Base-by-base conservation (phyloP, 2,888 invertebrate species). In the Drosophila macrospina region DNA sequence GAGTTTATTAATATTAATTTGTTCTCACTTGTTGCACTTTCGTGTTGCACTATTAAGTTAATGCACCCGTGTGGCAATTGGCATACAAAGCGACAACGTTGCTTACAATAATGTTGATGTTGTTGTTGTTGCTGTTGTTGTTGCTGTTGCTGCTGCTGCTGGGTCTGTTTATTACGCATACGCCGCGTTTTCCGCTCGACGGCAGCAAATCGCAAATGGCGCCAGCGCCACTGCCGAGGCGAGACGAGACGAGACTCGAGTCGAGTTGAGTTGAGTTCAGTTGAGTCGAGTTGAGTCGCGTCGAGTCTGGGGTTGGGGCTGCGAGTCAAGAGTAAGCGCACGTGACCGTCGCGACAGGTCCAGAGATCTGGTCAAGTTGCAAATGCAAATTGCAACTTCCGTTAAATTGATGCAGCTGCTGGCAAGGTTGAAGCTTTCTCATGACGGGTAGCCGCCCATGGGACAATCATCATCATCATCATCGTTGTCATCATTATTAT, bases 311-410 rank as follows among this genome's bases (percentile, higher is more conserved):
- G n/a, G 11, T 16, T 30, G 30, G 20, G n/a, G 11, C 16, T 26
- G 24, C 28, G 44, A 24, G 32, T 24, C 16, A 26, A 56, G 36
- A 15, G 68, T 42, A 52, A 36, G 11, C 51, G 63, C 68, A 75
- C 75, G 75, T 76, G 77, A 76, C 71, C 68, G 68, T 64, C 64
- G 69, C 77, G 69, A 64, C 72, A 71, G 48, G 56, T 51, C 60
- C 48, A 54, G 50, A 42, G 50, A 41, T 41, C 64, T 73, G 86
- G 81, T 84, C 84, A 86, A 86, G 84, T 78, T 84, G 74, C 55
- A 82, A 80, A 85, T 87, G 86, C 86, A 87, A 85, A 86, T 82
- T 86, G 83, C 77, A 87, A 85, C 84, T 87, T 85, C 83, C 84
- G 84, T 85, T 83, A 88, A 83, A 88, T 83, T 83, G 83, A 57